Percentiles rank a stretch among this genome's conserved stretches.
Evolutionary conservation across 2,113 vertebrate species (phyloP).

Genomic region (Athene cunicularia): DNA sequence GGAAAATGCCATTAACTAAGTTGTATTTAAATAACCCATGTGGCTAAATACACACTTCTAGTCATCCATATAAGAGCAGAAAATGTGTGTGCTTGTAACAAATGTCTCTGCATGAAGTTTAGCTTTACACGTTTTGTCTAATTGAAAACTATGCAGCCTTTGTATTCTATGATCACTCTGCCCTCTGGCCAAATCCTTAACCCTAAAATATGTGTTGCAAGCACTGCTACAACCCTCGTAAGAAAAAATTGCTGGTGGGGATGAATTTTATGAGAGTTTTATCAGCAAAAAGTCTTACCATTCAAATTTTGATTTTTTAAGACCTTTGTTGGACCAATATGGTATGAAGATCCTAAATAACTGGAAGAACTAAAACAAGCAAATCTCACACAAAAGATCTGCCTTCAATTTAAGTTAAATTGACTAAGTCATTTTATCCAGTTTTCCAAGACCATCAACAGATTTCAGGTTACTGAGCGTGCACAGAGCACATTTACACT

Average conservation of each 20-base stretch:
- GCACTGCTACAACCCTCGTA: not conserved
- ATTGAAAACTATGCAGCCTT: slow-evolving; percentile 3
- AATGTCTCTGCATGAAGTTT: not conserved
- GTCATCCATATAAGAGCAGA: not conserved
- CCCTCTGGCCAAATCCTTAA: slow-evolving; percentile 23
- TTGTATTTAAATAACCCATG: not conserved
- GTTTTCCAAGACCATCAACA: not conserved
- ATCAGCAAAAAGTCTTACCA: not conserved
- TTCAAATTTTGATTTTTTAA: not conserved
- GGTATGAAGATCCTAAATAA: not conserved
- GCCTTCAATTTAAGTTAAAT: slow-evolving; percentile 10
- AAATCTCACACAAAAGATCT: not conserved
- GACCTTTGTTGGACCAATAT: not conserved
- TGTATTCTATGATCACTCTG: not conserved
- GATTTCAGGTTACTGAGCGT: not conserved
- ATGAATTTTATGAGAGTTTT: not conserved
- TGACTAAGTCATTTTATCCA: not conserved
- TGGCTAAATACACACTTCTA: not conserved
- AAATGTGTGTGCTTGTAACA: not conserved
- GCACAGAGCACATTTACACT: not conserved
- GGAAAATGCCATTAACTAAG: not conserved
- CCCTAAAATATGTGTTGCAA: not conserved
- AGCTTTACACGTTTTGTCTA: not conserved
- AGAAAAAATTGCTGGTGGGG: not conserved
- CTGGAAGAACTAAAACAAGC: not conserved